phyloP scores from a whole-genome alignment of 2,113 vertebrate genomes.

The Mungos mungo region DNA sequence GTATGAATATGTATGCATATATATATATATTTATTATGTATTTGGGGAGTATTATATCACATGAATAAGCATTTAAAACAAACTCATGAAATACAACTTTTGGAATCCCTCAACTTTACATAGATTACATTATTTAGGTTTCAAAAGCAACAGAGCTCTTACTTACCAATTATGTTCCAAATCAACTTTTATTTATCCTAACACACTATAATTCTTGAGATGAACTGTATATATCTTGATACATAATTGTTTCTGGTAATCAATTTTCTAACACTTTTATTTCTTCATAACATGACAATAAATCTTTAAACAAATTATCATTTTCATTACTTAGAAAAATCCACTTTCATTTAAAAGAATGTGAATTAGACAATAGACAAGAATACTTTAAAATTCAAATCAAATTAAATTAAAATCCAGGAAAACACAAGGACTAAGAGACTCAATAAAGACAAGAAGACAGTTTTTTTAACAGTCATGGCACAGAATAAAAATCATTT shows the following conservation, averaged over 20 bases:
- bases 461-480: neutral
- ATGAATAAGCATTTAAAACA: neutral
- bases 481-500: neutral
- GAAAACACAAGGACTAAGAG: neutral
- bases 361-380: neutral
- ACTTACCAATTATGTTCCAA: neutral
- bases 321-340: neutral
- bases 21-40: neutral
- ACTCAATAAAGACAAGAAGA: neutral
- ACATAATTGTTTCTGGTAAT: neutral
- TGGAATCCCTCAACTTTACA: neutral
- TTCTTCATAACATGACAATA: neutral
- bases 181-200: neutral
- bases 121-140: neutral
- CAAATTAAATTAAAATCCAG: neutral
- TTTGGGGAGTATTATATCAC: neutral
- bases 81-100: neutral
- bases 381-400: constrained; percentile 16
- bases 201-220: neutral
- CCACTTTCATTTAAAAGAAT: neutral
- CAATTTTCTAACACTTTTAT: neutral
- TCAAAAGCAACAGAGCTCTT: neutral
- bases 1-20: no score
- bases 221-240: neutral
- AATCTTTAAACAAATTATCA: constrained; percentile 17